phyloP scores from a whole-genome alignment of 2,113 vertebrate species.

The Lophotis ruficrista region DNA sequence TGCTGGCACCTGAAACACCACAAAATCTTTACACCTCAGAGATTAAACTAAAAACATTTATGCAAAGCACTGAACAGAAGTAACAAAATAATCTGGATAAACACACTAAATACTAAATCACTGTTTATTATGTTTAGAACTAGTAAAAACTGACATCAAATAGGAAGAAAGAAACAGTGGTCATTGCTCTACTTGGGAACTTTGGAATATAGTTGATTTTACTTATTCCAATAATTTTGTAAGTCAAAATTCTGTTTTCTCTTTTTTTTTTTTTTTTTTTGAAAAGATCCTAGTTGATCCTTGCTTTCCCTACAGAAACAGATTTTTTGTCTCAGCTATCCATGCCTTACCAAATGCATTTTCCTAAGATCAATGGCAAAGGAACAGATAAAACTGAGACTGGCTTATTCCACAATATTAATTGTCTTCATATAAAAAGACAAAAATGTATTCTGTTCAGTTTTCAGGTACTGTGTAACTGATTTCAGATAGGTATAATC shows the following conservation, averaged over 20 bases:
- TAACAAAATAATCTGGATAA: neutral
- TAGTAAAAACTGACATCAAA: neutral
- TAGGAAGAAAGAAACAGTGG: neutral
- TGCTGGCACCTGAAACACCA: neutral
- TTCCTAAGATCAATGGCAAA: neutral
- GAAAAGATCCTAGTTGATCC: neutral
- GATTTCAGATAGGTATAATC: neutral
- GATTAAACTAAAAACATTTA: conserved; percentile 17
- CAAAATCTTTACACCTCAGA: neutral
- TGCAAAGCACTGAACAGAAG: neutral
- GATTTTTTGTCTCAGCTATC: neutral
- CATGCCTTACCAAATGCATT: neutral
- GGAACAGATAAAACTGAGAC: neutral
- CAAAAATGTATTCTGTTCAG: neutral
- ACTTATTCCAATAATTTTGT: neutral
- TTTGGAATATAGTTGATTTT: neutral
- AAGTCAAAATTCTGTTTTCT: neutral
- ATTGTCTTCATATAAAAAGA: neutral
- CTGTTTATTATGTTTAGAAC: neutral
- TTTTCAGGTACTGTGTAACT: neutral
- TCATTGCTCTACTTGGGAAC: neutral
- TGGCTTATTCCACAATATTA: neutral
- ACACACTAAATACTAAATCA: neutral
- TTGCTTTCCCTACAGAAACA: neutral
- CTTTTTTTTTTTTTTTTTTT: too few relatives aligned